A percentile compares a stretch with the other conserved stretches of the same genome.
phyloP scores from a whole-genome alignment of 2,797 vertebrate species.

The Luscinia luscinia region DNA sequence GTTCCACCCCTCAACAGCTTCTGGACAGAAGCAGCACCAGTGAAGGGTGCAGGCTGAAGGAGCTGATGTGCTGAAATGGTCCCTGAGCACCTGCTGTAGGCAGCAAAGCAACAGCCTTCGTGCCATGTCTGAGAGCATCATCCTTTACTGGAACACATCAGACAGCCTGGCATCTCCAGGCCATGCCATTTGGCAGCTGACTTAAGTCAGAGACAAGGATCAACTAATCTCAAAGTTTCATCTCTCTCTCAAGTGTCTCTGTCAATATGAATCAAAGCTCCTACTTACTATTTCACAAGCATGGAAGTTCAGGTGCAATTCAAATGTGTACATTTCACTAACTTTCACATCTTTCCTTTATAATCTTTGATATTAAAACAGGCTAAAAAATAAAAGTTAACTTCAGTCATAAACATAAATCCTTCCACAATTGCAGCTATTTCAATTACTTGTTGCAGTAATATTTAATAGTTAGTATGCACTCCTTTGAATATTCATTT shows the following conservation, averaged over 20 bases:
- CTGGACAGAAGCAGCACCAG: not conserved
- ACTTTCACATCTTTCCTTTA: not conserved
- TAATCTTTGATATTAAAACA: not conserved
- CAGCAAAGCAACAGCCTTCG: fast-evolving
- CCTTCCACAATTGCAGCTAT: not conserved
- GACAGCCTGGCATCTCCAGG: not conserved
- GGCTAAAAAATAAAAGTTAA: not conserved
- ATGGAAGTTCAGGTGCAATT: not conserved
- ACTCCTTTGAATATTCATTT: not conserved
- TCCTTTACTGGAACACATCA: not conserved
- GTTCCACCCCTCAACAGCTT: not conserved
- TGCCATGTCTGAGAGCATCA: not conserved
- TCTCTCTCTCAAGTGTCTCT: not conserved
- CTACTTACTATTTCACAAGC: not conserved
- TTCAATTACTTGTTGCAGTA: not conserved
- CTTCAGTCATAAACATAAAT: not conserved
- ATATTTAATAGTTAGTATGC: not conserved
- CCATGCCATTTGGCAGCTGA: not conserved
- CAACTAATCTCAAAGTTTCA: not conserved
- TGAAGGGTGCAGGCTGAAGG: not conserved
- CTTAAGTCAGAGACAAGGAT: not conserved
- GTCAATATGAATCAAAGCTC: not conserved
- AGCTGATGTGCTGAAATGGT: not conserved
- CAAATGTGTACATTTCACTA: not conserved
- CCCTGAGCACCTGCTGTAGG: not conserved